A percentile compares a stretch with the other conserved stretches of the same genome.
Conservation (phyloP, 1,140 invertebrate species). For the Ceratosolen solmsi region DNA sequence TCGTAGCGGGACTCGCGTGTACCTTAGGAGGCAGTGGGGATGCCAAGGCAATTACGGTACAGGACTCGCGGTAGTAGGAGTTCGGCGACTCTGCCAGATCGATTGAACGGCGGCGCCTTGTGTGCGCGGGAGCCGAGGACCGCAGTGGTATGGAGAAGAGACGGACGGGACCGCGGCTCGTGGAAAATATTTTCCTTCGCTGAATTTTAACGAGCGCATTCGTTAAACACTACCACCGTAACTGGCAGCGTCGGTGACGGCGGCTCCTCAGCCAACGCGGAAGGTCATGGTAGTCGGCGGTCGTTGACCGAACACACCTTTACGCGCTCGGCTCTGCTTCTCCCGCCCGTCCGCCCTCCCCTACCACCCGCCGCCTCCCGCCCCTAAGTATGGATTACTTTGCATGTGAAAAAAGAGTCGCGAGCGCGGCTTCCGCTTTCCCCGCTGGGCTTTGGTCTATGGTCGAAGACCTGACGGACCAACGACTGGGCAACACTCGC, state of each 20-base stretch:
- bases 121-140: not conserved
- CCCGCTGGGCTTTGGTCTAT: not conserved
- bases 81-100: not conserved
- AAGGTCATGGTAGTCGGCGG: conserved; percentile 44
- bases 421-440: not conserved
- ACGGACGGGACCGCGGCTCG: not conserved
- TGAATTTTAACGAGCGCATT: conserved; percentile 50
- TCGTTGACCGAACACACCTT: conserved; percentile 30
- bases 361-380: too few relatives aligned
- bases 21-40: too few relatives aligned
- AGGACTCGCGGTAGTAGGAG: too few relatives aligned
- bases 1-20: too few relatives aligned
- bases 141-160: not conserved
- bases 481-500: too few relatives aligned
- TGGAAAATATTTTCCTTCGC: conserved; percentile 45
- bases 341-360: too few relatives aligned
- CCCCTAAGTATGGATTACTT: not conserved
- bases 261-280: conserved; percentile 9
- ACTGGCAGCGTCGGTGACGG: not conserved
- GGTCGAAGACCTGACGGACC: too few relatives aligned
- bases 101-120: not conserved
- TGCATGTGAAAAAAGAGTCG: not conserved
- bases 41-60: too few relatives aligned
- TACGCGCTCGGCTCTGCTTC: not conserved
- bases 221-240: conserved; percentile 8